Conservation (phyloP, 2,113 vertebrate species). For the Lycocorax pyrrhopterus region DNA sequence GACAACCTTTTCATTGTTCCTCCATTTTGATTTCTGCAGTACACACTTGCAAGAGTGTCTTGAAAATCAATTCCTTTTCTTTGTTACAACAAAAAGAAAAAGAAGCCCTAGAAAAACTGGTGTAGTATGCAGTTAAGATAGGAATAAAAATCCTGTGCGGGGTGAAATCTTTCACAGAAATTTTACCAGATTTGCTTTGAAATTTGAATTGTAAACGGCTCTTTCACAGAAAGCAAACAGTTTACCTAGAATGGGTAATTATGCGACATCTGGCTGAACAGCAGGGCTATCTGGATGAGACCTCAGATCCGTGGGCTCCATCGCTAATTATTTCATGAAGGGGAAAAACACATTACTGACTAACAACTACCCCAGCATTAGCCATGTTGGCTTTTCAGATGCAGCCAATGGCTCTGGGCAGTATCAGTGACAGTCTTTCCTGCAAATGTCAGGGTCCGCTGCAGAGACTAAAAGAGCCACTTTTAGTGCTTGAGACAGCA, state of each 20-base stretch:
- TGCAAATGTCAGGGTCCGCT: not conserved
- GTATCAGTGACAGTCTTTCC: not conserved
- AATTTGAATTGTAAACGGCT: not conserved
- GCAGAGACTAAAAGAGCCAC: not conserved
- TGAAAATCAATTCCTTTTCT: not conserved
- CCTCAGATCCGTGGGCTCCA: not conserved
- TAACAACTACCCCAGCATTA: not conserved
- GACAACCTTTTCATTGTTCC: not conserved
- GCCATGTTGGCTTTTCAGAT: not conserved
- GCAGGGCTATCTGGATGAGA: not conserved
- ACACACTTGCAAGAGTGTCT: fast-evolving
- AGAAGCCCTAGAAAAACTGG: not conserved
- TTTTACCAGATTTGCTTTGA: not conserved
- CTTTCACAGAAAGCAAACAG: not conserved
- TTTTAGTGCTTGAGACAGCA: not conserved
- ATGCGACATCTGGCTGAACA: conserved; percentile 11
- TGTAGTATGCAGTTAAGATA: not conserved
- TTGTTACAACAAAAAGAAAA: not conserved
- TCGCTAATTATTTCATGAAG: not conserved
- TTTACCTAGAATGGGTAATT: conserved; percentile 27
- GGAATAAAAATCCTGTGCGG: not conserved
- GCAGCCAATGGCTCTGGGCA: not conserved
- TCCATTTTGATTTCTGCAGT: not conserved
- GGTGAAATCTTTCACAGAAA: not conserved
- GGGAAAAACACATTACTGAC: not conserved